Base-by-base conservation (phyloP, 2,888 invertebrate genomes). In the Aspidiotus rigidus region DNA sequence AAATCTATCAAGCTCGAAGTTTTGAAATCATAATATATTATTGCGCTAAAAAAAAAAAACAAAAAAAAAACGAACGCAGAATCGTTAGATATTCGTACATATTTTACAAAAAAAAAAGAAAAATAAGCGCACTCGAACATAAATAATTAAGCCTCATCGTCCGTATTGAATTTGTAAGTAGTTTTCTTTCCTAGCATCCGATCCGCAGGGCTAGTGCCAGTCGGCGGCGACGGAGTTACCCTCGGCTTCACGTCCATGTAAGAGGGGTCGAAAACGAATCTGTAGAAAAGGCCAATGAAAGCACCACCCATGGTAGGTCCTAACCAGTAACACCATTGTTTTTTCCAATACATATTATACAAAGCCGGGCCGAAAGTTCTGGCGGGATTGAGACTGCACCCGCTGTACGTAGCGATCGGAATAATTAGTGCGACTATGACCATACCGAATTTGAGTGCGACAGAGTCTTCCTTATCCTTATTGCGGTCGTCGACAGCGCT, bases 281-380 rank as follows among this genome's bases (percentile, higher is more conserved):
- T 80, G 74, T 83, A 84, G 42, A 80, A 75, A 0, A 79, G 59
- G 17, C 82, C 76, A 2, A 79, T 77, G 5, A 82, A 49, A 9
- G 77, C 72, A 8, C 79, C 77, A 0, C 80, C 80, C 3, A 75
- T 71, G 28, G 83, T 62, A 0, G 88, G 88, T 17, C 85, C 88
- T 7, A 83, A 77, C 87, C 88, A 88, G 75, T 85, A 88, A 1
- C 28, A 28, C 89, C 89, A 90, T 71, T 89, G 89, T 41, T 80
- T 73, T 0, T 76, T 72, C 84, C 88, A 90, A 61, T 81, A 79
- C 2, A 82, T 82, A 41, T 86, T 86, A 81, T 86, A 84, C 1
- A 89, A 73, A 0, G 89, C 88, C 0, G 90, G 89, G 0, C 82
- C 90, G 39, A 90, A 81, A 9, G 82, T 82, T 73, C 87, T 80